A percentile compares a stretch with the other conserved stretches of the same genome.
Evolutionary conservation across 2,113 vertebrate species (phyloP).

Genomic region (Bos indicus): DNA sequence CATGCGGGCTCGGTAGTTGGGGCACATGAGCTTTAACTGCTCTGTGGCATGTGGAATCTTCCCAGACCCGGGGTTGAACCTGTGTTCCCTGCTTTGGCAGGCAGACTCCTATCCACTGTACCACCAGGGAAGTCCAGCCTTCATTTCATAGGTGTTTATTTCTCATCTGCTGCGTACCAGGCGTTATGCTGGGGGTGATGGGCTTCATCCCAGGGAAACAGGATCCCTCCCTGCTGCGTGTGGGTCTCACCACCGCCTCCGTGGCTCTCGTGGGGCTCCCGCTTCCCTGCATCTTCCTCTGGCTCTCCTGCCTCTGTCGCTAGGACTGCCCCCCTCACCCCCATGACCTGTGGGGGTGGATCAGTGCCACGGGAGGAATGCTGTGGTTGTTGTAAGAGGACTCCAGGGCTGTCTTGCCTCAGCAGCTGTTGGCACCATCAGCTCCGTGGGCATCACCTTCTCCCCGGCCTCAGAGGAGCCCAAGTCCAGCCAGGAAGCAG

Average conservation of each 20-base stretch:
- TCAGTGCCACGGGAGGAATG: neutral
- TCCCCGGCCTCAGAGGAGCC: constrained; percentile 39
- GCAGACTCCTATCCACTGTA: neutral
- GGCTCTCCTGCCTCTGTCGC: neutral
- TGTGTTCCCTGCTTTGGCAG: neutral
- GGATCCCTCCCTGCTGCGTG: neutral
- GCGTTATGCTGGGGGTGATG: neutral
- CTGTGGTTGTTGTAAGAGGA: constrained; percentile 43
- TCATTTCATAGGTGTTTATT: neutral
- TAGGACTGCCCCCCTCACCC: neutral
- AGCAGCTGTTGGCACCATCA: neutral
- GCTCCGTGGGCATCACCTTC: constrained; percentile 21
- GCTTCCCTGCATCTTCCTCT: too few relatives aligned
- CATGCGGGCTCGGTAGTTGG: neutral
- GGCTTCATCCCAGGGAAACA: neutral
- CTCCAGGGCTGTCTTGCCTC: neutral
- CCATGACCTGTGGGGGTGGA: neutral
- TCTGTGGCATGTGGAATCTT: neutral
- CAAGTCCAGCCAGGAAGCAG: neutral
- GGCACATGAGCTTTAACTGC: neutral
- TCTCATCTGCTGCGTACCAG: neutral
- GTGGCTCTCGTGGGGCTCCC: fast-evolving
- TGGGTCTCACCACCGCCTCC: neutral
- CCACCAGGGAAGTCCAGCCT: neutral
- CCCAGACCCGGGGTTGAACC: neutral